These are phyloP conservation scores for Epirrita christyi DNA, from an alignment of 2,888 invertebrate genomes.

Conservation along the genomic window DNA sequence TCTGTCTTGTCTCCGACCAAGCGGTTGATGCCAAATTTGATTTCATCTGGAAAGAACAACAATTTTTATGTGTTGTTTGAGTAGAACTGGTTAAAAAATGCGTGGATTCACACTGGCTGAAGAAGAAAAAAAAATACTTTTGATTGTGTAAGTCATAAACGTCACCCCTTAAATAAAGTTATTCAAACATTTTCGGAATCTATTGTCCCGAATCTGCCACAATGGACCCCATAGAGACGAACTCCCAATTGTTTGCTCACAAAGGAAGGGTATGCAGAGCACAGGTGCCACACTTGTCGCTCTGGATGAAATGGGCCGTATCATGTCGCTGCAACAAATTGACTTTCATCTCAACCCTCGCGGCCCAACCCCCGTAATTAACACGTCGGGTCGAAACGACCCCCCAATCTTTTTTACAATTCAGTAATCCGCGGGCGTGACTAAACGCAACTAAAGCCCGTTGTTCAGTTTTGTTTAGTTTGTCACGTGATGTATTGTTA, in stretches of 20 bases:
- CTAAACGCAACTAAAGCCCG: conserved; percentile 68
- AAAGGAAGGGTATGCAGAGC: conserved; percentile 66
- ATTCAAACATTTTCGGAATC: conserved; percentile 31
- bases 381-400: conserved; percentile 78
- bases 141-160: conserved; percentile 13
- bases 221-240: conserved; percentile 40
- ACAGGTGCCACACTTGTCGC: conserved; percentile 84
- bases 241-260: conserved; percentile 56
- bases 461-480: conserved; percentile 65
- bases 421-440: conserved; percentile 82
- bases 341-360: conserved; percentile 83
- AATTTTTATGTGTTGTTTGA: neutral
- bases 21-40: conserved; percentile 93
- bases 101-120: too few relatives aligned
- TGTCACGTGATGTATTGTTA: conserved; percentile 52
- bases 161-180: conserved; percentile 21
- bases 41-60: conserved; percentile 87
- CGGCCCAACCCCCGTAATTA: conserved; percentile 82
- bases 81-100: neutral
- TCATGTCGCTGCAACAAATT: conserved; percentile 88
- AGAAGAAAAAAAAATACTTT: too few relatives aligned
- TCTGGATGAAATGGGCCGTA: conserved; percentile 86
- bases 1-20: conserved; percentile 88
- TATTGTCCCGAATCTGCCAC: conserved; percentile 46
- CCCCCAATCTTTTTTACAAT: conserved; percentile 82